Base-by-base conservation (phyloP, 23 tunicate genomes). In the Botrylloides violaceus region DNA sequence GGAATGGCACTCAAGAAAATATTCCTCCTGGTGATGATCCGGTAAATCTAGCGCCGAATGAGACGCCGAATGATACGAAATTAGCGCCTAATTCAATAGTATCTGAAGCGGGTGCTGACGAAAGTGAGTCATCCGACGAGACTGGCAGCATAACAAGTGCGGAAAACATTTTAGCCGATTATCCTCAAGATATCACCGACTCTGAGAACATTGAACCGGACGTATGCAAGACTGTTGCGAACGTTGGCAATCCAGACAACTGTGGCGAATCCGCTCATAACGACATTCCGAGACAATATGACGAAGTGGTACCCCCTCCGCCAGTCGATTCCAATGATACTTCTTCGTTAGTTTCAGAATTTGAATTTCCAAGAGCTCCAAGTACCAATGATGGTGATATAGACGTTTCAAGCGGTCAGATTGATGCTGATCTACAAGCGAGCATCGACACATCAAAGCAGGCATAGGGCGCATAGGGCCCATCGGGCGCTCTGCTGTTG, bases 1-100 rank as follows among this genome's bases (percentile, higher is more conserved):
- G 74, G 47, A 68, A 68, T 22, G 57, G 74, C 6, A 30, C 43
- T 19, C 12, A 36, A 18, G 58, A 68, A 60, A 15, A 43, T 43
- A 15, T 43, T 7, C 9, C 53, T 7, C 15, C 53, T 43, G 12
- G 12, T 9, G 53, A 43, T 15, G 15, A 9, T 7, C 53, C 53
- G 53, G 15, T 9, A 43, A 43, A 43, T 15, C 9, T 7, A 7
- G 53, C 9, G 9, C 53, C 9, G 53, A 9, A 15, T 15, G 15
- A 43, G 9, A 43, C 53, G 15, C 53, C 53, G 12, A 43, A 43
- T 43, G 53, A 43, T 15, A 15, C 9, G 15, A 43, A 43, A 43
- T 15, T 7, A 43, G 53, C 53, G 15, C 53, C 53, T 15, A 15
- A 7, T 9, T 15, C 53, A 15, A 43, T 43, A 9, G 53, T 7